Evolutionary conservation across 23 tunicate genomes (phyloP).

Genomic region (Trididemnum clinides): DNA sequence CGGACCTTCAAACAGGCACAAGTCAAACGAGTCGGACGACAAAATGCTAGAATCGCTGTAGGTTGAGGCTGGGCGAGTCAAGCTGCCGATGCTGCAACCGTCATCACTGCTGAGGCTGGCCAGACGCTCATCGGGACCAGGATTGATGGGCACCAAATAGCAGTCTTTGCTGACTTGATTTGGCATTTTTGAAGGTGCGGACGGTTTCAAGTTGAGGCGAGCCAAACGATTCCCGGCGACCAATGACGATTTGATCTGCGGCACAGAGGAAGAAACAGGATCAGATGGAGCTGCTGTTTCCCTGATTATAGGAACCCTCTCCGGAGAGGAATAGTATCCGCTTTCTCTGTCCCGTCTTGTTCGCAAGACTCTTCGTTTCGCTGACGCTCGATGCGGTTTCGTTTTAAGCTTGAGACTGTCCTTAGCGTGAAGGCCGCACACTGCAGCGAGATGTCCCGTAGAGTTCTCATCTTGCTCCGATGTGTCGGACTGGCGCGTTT

Average conservation of each 20-base stretch:
- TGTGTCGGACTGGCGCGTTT: not conserved
- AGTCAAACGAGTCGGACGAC: conserved; percentile 76
- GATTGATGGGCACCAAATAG: conserved; percentile 38
- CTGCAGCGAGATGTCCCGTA: conserved; percentile 65
- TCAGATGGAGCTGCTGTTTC: not conserved
- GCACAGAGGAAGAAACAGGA: not conserved
- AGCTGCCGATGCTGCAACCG: conserved; percentile 45
- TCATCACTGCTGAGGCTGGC: conserved; percentile 68
- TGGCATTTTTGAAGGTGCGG: not conserved
- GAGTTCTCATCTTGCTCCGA: not conserved
- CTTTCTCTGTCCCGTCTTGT: conserved; percentile 70
- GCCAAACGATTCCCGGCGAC: not conserved
- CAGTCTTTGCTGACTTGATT: conserved; percentile 24
- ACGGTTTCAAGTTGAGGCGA: not conserved
- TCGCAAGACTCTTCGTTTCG: conserved; percentile 62
- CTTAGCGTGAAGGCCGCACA: conserved; percentile 73
- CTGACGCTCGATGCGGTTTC: conserved; percentile 57
- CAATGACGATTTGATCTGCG: conserved; percentile 39
- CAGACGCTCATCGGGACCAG: conserved; percentile 42
- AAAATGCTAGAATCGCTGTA: conserved; percentile 80
- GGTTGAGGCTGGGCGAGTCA: conserved; percentile 61
- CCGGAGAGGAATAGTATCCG: conserved; percentile 88
- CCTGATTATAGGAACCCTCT: conserved; percentile 20
- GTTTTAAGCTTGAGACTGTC: conserved; percentile 74
- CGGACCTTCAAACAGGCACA: conserved; percentile 52